Base-by-base conservation (phyloP, 2,797 vertebrate species). In the Heteromormyrus szaboi region DNA sequence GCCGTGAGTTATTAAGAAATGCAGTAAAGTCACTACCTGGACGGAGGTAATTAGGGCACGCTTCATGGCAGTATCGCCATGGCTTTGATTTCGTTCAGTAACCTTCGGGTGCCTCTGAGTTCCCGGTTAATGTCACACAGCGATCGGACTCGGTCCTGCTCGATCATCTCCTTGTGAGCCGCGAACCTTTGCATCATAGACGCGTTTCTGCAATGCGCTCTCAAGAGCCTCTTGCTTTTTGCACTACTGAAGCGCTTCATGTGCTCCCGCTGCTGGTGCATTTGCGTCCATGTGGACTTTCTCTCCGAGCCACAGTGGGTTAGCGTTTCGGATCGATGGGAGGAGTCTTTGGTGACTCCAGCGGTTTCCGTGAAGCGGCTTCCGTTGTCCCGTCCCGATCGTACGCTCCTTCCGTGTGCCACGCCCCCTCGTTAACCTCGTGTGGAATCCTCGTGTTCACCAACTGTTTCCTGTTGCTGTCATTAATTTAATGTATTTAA, bases 201-300 rank as follows among this genome's bases (percentile, higher is more conserved):
- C 81, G 54, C 48, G 89, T 93, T 94, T 88, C 90, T 91, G 86
- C 83, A 33, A 50, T 90, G 90, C 7, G 91, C 91, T 46, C 89
- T 92, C 14, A 91, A 76, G 7, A 91, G 65, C 17, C 56, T 90
- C 12, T 88, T 88, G 4, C 89, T 81, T 33, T 85, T 48, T 4
- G 87, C 50, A 33, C 62, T 72, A 25, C 81, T 89, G 7, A 50
- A 9, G 37, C 14, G 0, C 53, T 6, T 88, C 37, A 1, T 62
- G 50, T 14, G 50, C 50, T 12, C 6, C 19, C 14, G 79, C 50
- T 5, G 50, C n/a, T 19, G 25, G 22, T 88, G 33, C 33, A 41
- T 56, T 54, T 56, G 50, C 4, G 51, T 44, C 41, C 50, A 54
- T 17, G 12, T 41, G 41, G 7, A 79, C 37, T n/a, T 44, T 6